Conservation (phyloP, 2,113 vertebrate genomes). For the Emydura subglobosa region DNA sequence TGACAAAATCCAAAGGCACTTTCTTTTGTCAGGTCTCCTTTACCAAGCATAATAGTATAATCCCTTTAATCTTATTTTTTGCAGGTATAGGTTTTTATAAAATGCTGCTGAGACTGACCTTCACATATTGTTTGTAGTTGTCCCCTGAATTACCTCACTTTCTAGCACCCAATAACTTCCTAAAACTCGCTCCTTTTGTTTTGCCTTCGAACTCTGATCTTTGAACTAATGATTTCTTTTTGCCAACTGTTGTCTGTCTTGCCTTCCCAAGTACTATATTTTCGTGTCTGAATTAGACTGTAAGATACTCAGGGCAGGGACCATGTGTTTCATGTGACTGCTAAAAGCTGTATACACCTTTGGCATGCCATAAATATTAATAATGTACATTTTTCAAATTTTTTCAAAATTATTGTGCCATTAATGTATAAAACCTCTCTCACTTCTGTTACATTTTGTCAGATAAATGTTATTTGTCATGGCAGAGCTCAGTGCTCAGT, state of each 20-base stretch:
- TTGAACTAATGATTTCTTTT: not conserved
- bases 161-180: not conserved
- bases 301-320: not conserved
- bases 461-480: conserved; percentile 61
- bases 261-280: not conserved
- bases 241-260: not conserved
- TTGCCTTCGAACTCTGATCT: not conserved
- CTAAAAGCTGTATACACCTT: conserved; percentile 36
- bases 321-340: not conserved
- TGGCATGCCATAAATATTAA: conserved; percentile 44
- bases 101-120: not conserved
- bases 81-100: not conserved
- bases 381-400: conserved; percentile 22
- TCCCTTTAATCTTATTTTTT: not conserved
- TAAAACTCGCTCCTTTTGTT: not conserved
- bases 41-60: not conserved
- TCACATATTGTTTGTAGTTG: not conserved
- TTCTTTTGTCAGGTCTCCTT: not conserved
- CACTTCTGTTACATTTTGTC: conserved; percentile 57
- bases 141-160: not conserved
- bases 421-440: conserved; percentile 50
- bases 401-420: conserved; percentile 44
- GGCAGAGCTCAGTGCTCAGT: conserved; percentile 43
- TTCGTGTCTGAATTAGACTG: not conserved
- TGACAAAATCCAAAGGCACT: not conserved